phyloP scores from a whole-genome alignment of 92 coral and sea anemone species.

The Ricordea florida region DNA sequence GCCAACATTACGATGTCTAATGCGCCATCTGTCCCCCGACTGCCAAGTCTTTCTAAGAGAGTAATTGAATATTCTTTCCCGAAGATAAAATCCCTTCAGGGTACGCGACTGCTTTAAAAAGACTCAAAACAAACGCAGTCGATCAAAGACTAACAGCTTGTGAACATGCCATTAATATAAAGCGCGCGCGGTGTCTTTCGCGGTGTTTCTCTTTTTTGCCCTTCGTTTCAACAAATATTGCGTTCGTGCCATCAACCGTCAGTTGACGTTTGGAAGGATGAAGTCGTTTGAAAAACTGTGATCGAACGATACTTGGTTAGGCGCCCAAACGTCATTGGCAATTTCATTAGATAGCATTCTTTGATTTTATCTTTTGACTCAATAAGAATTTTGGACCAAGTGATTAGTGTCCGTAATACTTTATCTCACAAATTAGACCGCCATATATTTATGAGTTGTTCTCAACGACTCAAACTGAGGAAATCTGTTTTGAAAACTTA shows the following conservation, averaged over 20 bases:
- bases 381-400: slow-evolving; percentile 25
- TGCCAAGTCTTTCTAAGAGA: slow-evolving; percentile 1
- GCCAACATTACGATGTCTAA: background rate
- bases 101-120: background rate
- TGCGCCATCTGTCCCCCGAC: slow-evolving; percentile 25
- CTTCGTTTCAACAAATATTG: background rate
- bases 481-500: slow-evolving; percentile 63
- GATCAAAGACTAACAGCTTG: slow-evolving; percentile 2
- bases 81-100: slow-evolving; percentile 30
- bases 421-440: slow-evolving; percentile 56
- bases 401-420: slow-evolving; percentile 40
- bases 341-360: slow-evolving; percentile 57
- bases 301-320: slow-evolving; percentile 22
- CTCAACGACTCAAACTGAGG: slow-evolving; percentile 20
- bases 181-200: background rate
- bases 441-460: slow-evolving; percentile 28
- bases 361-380: slow-evolving; percentile 57
- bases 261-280: background rate
- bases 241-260: slow-evolving; percentile 19
- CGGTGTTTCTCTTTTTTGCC: background rate
- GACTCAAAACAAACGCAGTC: slow-evolving; percentile 1
- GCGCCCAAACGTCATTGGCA: slow-evolving; percentile 15
- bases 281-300: too few relatives aligned
- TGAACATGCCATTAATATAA: slow-evolving; percentile 2
- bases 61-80: slow-evolving; percentile 24